Percentiles rank a stretch among this genome's conserved stretches.
These are phyloP conservation scores for Myotis brandtii DNA, from an alignment of 2,113 vertebrate species.

Conservation along the genomic window DNA sequence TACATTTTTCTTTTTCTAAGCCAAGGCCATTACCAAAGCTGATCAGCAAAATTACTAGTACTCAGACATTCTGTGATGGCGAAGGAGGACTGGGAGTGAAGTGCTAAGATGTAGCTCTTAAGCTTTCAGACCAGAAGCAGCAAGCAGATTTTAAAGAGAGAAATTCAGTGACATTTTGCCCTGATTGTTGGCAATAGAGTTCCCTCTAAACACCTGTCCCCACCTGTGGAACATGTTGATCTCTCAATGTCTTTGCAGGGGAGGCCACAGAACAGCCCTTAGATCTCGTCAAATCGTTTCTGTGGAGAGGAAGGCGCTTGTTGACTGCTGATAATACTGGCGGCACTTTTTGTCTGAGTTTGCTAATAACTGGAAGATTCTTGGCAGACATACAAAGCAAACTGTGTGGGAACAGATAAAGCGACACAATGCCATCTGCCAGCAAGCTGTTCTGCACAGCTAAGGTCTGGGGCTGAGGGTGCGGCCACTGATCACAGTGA, in stretches of 20 bases:
- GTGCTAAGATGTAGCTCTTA: neutral
- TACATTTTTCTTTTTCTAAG: neutral
- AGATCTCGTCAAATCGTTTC: neutral
- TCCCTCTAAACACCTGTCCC: neutral
- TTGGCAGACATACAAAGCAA: slow-evolving; percentile 72
- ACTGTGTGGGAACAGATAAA: slow-evolving; percentile 63
- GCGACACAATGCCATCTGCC: slow-evolving; percentile 50
- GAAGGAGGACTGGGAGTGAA: neutral
- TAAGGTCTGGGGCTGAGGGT: neutral
- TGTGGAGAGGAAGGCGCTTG: slow-evolving; percentile 29
- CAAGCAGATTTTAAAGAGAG: neutral
- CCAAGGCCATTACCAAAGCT: neutral
- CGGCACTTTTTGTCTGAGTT: slow-evolving; percentile 70
- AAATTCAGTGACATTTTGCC: neutral
- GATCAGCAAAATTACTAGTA: neutral
- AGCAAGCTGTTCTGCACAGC: slow-evolving; percentile 61
- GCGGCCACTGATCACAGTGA: neutral
- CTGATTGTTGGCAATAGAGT: neutral
- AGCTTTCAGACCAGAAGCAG: neutral
- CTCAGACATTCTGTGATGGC: neutral
- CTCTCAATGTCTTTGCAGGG: neutral
- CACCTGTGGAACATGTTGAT: neutral
- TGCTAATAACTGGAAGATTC: slow-evolving; percentile 76
- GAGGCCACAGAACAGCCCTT: neutral
- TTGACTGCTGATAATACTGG: slow-evolving; percentile 62